phyloP scores from a whole-genome alignment of 2,113 vertebrate species.

The Charina bottae region DNA sequence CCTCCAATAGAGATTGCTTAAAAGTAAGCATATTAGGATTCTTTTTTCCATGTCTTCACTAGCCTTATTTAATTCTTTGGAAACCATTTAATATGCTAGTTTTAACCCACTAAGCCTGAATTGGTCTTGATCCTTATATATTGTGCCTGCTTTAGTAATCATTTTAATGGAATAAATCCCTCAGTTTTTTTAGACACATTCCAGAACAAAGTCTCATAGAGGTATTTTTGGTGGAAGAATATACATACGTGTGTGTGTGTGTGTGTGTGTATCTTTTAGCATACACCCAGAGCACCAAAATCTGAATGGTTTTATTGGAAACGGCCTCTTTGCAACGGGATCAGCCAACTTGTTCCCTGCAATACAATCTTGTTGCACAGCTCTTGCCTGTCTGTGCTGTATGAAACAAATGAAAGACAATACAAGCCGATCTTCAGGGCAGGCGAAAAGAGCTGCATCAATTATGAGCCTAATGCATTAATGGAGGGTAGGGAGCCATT shows the following conservation, averaged over 20 bases:
- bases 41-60: neutral
- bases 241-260: slow-evolving; percentile 2
- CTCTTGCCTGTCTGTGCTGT: neutral
- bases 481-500: slow-evolving; percentile 29
- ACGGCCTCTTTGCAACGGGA: neutral
- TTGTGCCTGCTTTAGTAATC: neutral
- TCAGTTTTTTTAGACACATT: neutral
- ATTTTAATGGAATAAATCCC: neutral
- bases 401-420: neutral
- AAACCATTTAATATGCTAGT: neutral
- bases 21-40: neutral
- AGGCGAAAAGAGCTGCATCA: neutral
- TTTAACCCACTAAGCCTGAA: neutral
- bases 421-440: neutral
- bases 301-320: neutral
- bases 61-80: neutral
- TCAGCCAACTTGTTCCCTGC: neutral
- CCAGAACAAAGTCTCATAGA: neutral
- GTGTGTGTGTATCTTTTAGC: neutral
- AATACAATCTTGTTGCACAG: neutral
- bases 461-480: slow-evolving; percentile 3
- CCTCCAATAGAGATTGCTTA: neutral
- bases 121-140: no score
- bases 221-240: slow-evolving; percentile 6
- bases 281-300: neutral